Evolutionary conservation across 2,113 vertebrate species (phyloP), one percentile per base, ranked within the genome.

Genomic region (Onychostruthus taczanowskii): DNA sequence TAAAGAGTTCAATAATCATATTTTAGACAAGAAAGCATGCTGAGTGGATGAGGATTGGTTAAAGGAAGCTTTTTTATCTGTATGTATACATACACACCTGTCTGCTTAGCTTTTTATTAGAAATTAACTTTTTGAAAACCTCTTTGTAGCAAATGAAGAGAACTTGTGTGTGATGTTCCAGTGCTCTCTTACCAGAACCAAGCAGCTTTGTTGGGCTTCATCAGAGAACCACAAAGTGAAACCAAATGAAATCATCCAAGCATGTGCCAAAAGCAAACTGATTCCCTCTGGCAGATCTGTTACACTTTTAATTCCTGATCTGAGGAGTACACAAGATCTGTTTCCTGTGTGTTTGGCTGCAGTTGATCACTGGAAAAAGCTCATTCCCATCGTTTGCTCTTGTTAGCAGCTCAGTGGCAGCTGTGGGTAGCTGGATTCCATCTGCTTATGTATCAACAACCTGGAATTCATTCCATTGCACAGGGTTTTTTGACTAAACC

Each of bases 41-140:
- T 70, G n/a, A 27, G 5, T 28, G 44, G 19, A 11, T 47, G 21
- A 72, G 24, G 16, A 12, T 35, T 84, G 37, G 24, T n/a, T 69
- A 37, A 78, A 63, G 20, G 10, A 50, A 78, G 14, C 4, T 41
- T 67, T 95, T 16, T 46, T 16, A 27, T 44, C 11, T 17, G 0
- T 8, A 0, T 20, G 0, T 50, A 3, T 13, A 13, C 6, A 10
- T 10, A 31, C 13, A 30, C 16, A 50, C 14, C 13, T 67, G 17
- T 41, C 10, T 27, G n/a, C 37, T 52, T 50, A 17, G 22, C 0
- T 23, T 55, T 84, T 44, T 19, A 9, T 85, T 66, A 75, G 22
- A 67, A 88, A 68, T 35, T 5, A 63, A 27, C 43, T 61, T 39
- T 9, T 33, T 33, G 28, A 30, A 62, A 77, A 58, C 0, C 0